Evolutionary conservation across 1,140 invertebrate genomes (phyloP).

Genomic region (Rhopalosiphum maidis): DNA sequence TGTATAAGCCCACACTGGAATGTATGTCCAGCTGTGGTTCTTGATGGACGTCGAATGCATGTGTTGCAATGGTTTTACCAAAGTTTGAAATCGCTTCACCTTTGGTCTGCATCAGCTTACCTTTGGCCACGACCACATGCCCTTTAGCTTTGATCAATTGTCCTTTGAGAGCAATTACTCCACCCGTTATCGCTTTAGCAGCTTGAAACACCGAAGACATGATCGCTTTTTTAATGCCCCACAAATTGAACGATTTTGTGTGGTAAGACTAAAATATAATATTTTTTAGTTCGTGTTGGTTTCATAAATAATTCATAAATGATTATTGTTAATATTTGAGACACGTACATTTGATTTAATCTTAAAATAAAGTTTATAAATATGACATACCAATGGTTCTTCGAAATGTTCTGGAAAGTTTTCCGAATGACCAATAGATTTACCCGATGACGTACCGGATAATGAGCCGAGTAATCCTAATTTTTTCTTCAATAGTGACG

Average conservation of each 20-base stretch:
- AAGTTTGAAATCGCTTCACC: conserved; percentile 78
- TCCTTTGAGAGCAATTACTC: conserved; percentile 81
- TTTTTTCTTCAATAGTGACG: conserved; percentile 28
- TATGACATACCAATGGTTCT: conserved; percentile 10
- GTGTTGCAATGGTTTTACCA: conserved; percentile 77
- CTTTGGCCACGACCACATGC: conserved; percentile 74
- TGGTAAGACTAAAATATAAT: conserved; percentile 64
- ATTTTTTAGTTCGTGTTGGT: too few relatives aligned
- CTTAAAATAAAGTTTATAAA: background rate
- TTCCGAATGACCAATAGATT: background rate
- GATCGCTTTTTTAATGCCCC: conserved; percentile 80
- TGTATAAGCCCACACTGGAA: background rate
- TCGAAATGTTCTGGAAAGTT: background rate
- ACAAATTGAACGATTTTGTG: conserved; percentile 72
- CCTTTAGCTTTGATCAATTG: conserved; percentile 84
- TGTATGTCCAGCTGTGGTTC: conserved; percentile 28
- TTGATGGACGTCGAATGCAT: conserved; percentile 67
- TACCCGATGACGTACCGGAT: conserved; percentile 1
- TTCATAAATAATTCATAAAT: background rate
- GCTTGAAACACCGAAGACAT: conserved; percentile 81
- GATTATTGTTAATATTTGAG: background rate
- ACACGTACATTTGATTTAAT: background rate
- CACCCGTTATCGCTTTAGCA: conserved; percentile 83
- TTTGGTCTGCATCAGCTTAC: conserved; percentile 73
- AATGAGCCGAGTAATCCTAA: background rate